Conservation (phyloP, 64 coral and sea anemone species). For the Montipora efflorescens region DNA sequence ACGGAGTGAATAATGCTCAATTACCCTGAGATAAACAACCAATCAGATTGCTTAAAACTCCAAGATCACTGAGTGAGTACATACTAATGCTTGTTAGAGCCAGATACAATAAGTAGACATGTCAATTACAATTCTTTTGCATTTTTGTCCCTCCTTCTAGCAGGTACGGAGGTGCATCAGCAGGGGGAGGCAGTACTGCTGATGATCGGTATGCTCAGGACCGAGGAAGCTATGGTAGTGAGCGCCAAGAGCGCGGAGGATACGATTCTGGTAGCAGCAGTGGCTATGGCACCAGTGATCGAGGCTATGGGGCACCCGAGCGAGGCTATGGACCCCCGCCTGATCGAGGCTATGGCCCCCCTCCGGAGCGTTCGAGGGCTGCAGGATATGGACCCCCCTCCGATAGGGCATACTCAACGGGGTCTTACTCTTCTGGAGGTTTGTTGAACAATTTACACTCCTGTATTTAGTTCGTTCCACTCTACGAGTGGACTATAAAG, state of each 20-base stretch:
- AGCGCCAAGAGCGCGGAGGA: constrained; percentile 58
- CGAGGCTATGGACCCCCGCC: constrained; percentile 37
- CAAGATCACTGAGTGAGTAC: no score
- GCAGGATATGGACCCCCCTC: constrained; percentile 28
- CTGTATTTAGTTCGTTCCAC: neutral
- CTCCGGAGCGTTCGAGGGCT: constrained; percentile 37
- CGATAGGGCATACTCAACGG: constrained; percentile 47
- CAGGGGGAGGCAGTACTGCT: neutral
- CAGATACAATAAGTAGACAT: no score
- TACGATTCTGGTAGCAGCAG: constrained; percentile 51
- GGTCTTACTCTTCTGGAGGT: constrained; percentile 59
- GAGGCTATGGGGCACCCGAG: constrained; percentile 47
- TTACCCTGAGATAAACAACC: no score
- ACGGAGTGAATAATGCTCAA: no score
- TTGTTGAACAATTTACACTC: neutral
- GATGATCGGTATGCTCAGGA: constrained; percentile 47
- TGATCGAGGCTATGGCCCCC: constrained; percentile 77
- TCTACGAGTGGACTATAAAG: neutral
- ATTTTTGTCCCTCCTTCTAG: neutral
- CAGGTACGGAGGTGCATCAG: constrained; percentile 56
- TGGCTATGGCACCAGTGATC: constrained; percentile 38
- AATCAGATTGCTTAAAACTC: no score
- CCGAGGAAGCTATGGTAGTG: constrained; percentile 40
- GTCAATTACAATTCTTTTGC: neutral
- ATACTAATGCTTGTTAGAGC: no score